A percentile compares a stretch with the other conserved stretches of the same genome.
These are phyloP conservation scores for Dinomys branickii DNA, from an alignment of 2,113 vertebrate genomes.

Conservation along the genomic window DNA sequence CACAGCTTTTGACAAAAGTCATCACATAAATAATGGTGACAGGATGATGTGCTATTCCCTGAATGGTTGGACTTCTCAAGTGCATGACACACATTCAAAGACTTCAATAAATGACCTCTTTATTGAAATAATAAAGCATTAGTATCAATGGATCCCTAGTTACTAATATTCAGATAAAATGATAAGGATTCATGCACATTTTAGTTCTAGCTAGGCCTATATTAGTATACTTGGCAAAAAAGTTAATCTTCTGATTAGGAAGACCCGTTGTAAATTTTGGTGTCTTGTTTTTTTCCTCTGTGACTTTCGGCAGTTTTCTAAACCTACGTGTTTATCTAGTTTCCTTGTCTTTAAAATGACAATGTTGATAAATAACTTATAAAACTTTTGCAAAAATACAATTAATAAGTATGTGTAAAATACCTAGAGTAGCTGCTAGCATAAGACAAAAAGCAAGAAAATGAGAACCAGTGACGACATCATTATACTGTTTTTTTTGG, in stretches of 20 bases:
- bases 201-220: neutral
- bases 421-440: neutral
- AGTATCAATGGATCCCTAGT: neutral
- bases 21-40: neutral
- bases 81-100: neutral
- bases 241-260: neutral
- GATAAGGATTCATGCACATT: constrained; percentile 3
- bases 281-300: neutral
- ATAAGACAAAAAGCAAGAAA: neutral
- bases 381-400: neutral
- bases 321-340: neutral
- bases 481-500: neutral
- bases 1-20: neutral
- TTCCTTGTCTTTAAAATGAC: neutral
- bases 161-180: neutral
- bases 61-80: neutral
- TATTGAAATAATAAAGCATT: constrained; percentile 9
- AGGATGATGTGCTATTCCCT: neutral
- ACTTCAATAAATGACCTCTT: neutral
- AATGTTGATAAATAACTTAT: neutral
- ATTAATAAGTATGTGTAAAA: neutral
- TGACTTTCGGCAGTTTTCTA: neutral
- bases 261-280: too few species aligned
- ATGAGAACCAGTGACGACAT: neutral
- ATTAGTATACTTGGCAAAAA: neutral